A percentile compares a stretch with the other conserved stretches of the same genome.
Evolutionary conservation across 2,113 vertebrate genomes (phyloP).

Genomic region (Cololabis saira): DNA sequence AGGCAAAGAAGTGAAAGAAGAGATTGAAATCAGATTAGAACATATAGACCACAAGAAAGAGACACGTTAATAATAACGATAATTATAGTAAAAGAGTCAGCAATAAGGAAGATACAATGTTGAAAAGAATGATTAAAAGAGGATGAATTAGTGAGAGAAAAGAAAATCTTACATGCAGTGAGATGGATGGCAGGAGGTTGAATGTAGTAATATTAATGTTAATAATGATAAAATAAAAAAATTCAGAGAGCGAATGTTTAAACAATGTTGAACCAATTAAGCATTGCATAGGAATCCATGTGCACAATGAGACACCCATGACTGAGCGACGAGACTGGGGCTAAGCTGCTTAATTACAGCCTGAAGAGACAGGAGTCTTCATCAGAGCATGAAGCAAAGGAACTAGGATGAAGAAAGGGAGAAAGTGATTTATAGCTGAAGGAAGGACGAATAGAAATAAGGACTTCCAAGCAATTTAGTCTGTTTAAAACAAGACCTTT

Average conservation of each 20-base stretch:
- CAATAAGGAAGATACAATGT: too few relatives aligned
- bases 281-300: constrained; percentile 66
- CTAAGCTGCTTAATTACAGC: constrained; percentile 72
- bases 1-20: background rate
- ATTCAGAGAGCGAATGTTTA: constrained; percentile 42
- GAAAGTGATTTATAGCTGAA: constrained; percentile 2
- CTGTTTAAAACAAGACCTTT: background rate
- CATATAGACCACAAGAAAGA: background rate
- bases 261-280: constrained; percentile 73
- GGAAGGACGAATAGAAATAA: background rate
- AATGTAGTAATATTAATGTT: constrained; percentile 7
- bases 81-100: too few relatives aligned
- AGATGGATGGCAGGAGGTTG: background rate
- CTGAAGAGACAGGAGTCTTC: constrained; percentile 66
- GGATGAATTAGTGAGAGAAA: too few relatives aligned
- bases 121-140: too few relatives aligned
- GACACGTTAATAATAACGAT: background rate
- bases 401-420: constrained; percentile 13
- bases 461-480: background rate
- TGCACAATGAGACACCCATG: constrained; percentile 70
- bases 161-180: background rate
- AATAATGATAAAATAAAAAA: constrained; percentile 18
- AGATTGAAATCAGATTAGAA: too few relatives aligned
- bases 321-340: constrained; percentile 63
- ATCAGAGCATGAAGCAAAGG: constrained; percentile 50